phyloP scores from a whole-genome alignment of 2,113 vertebrate species.

The Hylia prasina region DNA sequence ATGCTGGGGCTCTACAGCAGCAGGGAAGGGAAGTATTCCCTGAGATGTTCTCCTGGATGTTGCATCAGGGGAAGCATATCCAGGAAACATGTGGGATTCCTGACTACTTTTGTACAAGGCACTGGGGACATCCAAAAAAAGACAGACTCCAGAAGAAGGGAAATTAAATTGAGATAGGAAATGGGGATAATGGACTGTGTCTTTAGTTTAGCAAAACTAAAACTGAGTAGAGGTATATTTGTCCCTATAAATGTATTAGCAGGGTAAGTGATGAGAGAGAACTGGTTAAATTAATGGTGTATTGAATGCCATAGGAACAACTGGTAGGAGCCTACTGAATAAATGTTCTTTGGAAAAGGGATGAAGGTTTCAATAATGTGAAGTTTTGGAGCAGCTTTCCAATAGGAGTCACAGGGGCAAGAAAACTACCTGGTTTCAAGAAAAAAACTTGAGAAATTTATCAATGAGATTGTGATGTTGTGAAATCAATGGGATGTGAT shows the following conservation, averaged over 20 bases:
- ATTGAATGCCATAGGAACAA: neutral
- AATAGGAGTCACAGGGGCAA: conserved; percentile 16
- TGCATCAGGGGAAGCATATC: conserved; percentile 55
- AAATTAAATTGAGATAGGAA: conserved; percentile 4
- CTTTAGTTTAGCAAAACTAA: neutral
- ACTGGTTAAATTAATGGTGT: neutral
- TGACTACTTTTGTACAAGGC: conserved; percentile 43
- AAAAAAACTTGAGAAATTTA: conserved; percentile 49
- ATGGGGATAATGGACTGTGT: neutral
- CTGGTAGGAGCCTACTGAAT: neutral
- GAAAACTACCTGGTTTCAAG: conserved; percentile 12
- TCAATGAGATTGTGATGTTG: conserved; percentile 56
- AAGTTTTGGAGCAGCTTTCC: conserved; percentile 6
- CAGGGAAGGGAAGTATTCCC: conserved; percentile 29
- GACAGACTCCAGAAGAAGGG: neutral
- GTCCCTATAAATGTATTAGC: neutral
- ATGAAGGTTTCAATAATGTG: neutral
- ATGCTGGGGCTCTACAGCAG: neutral
- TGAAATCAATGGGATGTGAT: conserved; percentile 39
- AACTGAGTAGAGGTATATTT: neutral
- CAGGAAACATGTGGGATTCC: conserved; percentile 56
- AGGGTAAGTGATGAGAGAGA: neutral
- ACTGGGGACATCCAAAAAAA: conserved; percentile 49
- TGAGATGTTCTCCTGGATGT: conserved; percentile 39
- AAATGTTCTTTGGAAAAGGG: neutral